Percentiles rank a stretch among this genome's conserved stretches.
phyloP scores from a whole-genome alignment of 2,113 vertebrate species.

The Sinosuthora webbiana region DNA sequence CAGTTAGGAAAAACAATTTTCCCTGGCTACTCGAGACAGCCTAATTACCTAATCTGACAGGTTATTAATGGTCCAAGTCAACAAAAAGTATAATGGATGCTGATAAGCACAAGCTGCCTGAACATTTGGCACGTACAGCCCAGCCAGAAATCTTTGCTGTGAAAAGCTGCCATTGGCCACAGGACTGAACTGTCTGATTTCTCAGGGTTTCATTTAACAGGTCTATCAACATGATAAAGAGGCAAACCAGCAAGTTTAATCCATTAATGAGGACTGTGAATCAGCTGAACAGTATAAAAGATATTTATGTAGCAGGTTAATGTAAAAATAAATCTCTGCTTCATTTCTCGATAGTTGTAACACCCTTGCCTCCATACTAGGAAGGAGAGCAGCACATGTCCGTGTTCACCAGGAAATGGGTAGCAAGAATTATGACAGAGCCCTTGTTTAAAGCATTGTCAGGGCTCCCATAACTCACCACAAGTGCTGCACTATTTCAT shows the following conservation, averaged over 20 bases:
- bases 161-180: conserved; percentile 63
- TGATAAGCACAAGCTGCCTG: conserved; percentile 72
- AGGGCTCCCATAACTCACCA: neutral
- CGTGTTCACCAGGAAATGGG: neutral
- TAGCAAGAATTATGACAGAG: neutral
- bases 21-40: conserved; percentile 71
- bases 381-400: neutral
- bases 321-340: conserved; percentile 56
- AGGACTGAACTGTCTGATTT: conserved; percentile 67
- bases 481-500: neutral
- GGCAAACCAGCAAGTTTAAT: conserved; percentile 57
- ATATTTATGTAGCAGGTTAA: conserved; percentile 65
- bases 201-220: conserved; percentile 71
- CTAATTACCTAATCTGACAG: conserved; percentile 82
- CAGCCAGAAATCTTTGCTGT: conserved; percentile 69
- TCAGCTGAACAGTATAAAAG: conserved; percentile 32
- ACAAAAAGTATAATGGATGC: conserved; percentile 77
- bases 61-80: conserved; percentile 74
- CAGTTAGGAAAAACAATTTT: conserved; percentile 77
- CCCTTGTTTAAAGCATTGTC: neutral
- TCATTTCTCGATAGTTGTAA: neutral
- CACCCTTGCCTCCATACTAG: neutral
- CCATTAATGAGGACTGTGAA: conserved; percentile 59
- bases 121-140: conserved; percentile 66
- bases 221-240: conserved; percentile 75